Evolutionary conservation across 2,113 vertebrate species (phyloP).

Genomic region (Silurus glanis): DNA sequence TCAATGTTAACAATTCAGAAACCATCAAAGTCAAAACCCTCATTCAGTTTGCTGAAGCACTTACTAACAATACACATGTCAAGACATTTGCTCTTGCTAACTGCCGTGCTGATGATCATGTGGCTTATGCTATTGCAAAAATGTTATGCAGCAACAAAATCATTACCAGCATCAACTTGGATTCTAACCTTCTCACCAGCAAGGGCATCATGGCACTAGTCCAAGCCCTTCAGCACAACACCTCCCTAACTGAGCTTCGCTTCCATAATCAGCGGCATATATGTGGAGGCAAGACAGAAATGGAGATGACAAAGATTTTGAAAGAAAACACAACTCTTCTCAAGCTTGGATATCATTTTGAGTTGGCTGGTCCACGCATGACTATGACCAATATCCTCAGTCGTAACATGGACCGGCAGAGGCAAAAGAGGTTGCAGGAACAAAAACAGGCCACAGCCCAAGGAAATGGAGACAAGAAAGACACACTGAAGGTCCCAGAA

Average conservation of each 20-base stretch:
- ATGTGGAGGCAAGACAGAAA: conserved; percentile 94
- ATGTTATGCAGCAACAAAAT: conserved; percentile 86
- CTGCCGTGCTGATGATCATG: conserved; percentile 91
- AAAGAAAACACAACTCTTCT: conserved; percentile 93
- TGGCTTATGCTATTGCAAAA: conserved; percentile 88
- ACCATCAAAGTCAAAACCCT: conserved; percentile 91
- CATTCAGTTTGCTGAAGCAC: conserved; percentile 87
- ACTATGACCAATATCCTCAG: conserved; percentile 93
- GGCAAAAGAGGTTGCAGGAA: conserved; percentile 89
- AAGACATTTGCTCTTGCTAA: conserved; percentile 89
- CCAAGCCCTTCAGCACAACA: conserved; percentile 87
- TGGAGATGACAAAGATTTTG: conserved; percentile 94
- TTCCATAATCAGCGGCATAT: conserved; percentile 99
- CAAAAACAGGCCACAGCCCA: conserved; percentile 85
- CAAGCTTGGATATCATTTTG: conserved; percentile 96
- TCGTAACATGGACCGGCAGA: conserved; percentile 96
- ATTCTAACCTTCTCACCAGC: conserved; percentile 94
- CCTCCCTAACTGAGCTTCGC: conserved; percentile 87
- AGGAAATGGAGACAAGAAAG: conserved; percentile 81
- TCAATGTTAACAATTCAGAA: conserved; percentile 97
- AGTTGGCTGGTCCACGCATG: conserved; percentile 93
- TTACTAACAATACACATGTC: conserved; percentile 84
- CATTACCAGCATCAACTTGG: conserved; percentile 90
- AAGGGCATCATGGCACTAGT: conserved; percentile 95
- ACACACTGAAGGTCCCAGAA: conserved; percentile 81